Conservation (phyloP, 2,888 invertebrate species). For the Palloptera scutellata region DNA sequence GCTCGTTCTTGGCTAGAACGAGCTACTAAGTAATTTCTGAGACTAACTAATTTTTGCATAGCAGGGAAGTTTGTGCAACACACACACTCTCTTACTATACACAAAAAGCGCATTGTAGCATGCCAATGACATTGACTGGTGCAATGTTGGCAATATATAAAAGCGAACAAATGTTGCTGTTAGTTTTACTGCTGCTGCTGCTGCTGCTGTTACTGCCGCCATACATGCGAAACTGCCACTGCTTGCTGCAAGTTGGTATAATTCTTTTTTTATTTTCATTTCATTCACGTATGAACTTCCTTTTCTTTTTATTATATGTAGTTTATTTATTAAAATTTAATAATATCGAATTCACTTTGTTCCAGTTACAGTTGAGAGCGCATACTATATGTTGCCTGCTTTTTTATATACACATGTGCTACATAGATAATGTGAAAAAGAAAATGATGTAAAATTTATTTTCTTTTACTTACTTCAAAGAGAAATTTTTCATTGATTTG, state of each 20-base stretch:
- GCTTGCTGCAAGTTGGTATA: too few species aligned
- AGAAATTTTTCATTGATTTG: neutral
- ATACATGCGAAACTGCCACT: neutral
- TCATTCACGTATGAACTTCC: slow-evolving; percentile 22
- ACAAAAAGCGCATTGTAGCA: slow-evolving; percentile 15
- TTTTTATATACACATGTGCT: too few species aligned
- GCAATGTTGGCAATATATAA: too few species aligned
- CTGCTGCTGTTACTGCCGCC: neutral
- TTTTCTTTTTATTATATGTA: slow-evolving; percentile 20
- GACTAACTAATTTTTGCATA: too few species aligned
- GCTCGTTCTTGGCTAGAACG: too few species aligned
- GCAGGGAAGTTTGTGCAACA: slow-evolving; percentile 22
- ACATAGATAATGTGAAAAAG: neutral
- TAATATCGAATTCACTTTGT: slow-evolving; percentile 8
- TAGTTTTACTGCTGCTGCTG: slow-evolving; percentile 32
- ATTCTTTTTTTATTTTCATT: slow-evolving; percentile 14
- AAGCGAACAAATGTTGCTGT: too few species aligned
- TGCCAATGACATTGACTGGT: slow-evolving; percentile 31
- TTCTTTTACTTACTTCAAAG: neutral
- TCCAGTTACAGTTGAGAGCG: slow-evolving; percentile 4
- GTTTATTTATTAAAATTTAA: neutral
- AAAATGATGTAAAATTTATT: neutral
- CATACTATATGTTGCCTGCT: neutral
- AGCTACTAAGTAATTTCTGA: too few species aligned
- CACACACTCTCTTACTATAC: neutral